Evolutionary conservation across 2,113 vertebrate genomes (phyloP).

Genomic region (Megalops atlanticus): DNA sequence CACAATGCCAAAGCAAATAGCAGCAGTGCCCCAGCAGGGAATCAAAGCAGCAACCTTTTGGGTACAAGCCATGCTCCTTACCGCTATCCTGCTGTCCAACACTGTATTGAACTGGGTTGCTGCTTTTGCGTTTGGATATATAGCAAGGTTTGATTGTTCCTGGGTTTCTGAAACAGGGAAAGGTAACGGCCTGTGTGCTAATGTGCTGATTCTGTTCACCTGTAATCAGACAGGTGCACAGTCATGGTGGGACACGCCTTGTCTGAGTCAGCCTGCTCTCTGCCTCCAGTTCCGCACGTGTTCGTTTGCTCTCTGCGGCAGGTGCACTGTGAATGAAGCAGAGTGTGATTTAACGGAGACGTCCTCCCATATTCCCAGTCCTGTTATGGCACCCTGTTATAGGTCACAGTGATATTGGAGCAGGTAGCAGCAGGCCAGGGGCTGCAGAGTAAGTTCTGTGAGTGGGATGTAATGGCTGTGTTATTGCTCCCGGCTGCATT

Average conservation of each 20-base stretch:
- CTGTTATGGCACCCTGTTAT: background rate
- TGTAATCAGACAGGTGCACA: background rate
- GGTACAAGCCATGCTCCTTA: too few relatives aligned
- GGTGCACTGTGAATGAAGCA: background rate
- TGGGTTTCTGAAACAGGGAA: background rate
- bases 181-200: background rate
- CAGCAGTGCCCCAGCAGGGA: too few relatives aligned
- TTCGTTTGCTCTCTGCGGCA: background rate
- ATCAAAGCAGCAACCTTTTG: too few relatives aligned
- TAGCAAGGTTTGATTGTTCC: background rate
- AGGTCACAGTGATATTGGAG: background rate
- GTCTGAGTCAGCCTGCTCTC: background rate
- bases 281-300: background rate
- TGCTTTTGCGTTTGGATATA: background rate
- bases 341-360: background rate
- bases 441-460: background rate
- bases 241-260: background rate
- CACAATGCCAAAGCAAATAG: too few relatives aligned
- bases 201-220: background rate
- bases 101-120: background rate
- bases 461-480: too few relatives aligned
- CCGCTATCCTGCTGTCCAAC: background rate
- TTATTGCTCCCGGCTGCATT: too few relatives aligned
- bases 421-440: background rate
- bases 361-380: background rate